phyloP scores from a whole-genome alignment of 2,888 invertebrate genomes.

The Acleris literana region DNA sequence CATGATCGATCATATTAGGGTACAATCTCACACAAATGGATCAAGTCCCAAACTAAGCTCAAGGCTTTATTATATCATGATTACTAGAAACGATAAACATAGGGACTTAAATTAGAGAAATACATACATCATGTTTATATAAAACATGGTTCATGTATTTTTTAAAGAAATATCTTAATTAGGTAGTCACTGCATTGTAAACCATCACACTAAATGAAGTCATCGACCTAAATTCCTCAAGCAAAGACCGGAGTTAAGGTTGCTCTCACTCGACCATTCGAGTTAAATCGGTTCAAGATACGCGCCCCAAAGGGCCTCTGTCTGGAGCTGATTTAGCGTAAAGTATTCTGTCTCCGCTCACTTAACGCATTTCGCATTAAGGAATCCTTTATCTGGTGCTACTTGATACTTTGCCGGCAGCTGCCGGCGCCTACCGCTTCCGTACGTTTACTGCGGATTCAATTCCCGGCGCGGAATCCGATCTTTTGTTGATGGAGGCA shows the following conservation, averaged over 20 bases:
- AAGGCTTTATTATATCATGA: too few species aligned
- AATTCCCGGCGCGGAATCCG: conserved; percentile 65
- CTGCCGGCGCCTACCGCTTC: conserved; percentile 78
- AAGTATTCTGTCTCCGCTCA: conserved; percentile 69
- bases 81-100: too few species aligned
- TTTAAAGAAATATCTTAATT: neutral
- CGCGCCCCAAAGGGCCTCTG: conserved; percentile 66
- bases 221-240: conserved; percentile 10
- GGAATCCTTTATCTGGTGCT: conserved; percentile 68
- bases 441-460: conserved; percentile 67
- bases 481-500: conserved; percentile 79
- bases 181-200: neutral
- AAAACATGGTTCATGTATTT: too few species aligned
- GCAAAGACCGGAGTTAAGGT: conserved; percentile 43
- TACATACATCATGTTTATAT: too few species aligned
- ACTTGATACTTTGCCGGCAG: conserved; percentile 73
- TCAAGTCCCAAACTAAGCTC: too few species aligned
- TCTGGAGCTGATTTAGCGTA: conserved; percentile 76
- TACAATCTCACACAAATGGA: too few species aligned
- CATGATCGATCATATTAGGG: too few species aligned
- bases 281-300: conserved; percentile 58
- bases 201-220: too few species aligned
- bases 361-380: conserved; percentile 73
- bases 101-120: too few species aligned
- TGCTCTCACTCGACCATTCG: conserved; percentile 63